Evolutionary conservation across 2,113 vertebrate species (phyloP).

Genomic region (Addax nasomaculatus): DNA sequence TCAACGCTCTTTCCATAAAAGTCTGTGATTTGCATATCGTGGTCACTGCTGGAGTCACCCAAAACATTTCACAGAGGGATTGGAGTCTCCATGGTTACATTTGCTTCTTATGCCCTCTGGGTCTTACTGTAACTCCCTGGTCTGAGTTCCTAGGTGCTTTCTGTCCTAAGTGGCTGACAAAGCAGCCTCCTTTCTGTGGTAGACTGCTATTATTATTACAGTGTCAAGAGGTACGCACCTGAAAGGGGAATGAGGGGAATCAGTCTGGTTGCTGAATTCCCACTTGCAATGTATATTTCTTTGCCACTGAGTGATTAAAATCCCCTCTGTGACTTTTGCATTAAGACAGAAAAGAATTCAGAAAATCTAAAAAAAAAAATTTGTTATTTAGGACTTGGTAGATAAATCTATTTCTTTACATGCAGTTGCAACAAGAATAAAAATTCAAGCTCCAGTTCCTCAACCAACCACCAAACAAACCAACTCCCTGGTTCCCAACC

Average conservation of each 20-base stretch:
- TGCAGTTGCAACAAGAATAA: not conserved
- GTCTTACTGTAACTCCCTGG: not conserved
- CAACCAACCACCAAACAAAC: not conserved
- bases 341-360: not conserved
- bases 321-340: not conserved
- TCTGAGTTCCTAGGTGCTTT: not conserved
- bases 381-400: not conserved
- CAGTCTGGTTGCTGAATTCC: not conserved
- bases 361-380: not conserved
- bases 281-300: not conserved
- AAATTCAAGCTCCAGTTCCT: not conserved
- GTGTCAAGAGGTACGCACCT: not conserved
- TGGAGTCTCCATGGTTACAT: not conserved
- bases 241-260: not conserved
- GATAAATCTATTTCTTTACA: not conserved
- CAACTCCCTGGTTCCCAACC: not conserved
- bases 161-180: not conserved
- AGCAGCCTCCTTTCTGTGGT: not conserved
- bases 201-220: not conserved
- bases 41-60: not conserved
- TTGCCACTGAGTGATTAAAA: not conserved
- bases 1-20: not conserved
- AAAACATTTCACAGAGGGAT: not conserved
- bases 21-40: not conserved
- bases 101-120: not conserved